These are phyloP conservation scores for Geotrupes spiniger DNA, from an alignment of 2,888 invertebrate genomes.

Conservation along the genomic window DNA sequence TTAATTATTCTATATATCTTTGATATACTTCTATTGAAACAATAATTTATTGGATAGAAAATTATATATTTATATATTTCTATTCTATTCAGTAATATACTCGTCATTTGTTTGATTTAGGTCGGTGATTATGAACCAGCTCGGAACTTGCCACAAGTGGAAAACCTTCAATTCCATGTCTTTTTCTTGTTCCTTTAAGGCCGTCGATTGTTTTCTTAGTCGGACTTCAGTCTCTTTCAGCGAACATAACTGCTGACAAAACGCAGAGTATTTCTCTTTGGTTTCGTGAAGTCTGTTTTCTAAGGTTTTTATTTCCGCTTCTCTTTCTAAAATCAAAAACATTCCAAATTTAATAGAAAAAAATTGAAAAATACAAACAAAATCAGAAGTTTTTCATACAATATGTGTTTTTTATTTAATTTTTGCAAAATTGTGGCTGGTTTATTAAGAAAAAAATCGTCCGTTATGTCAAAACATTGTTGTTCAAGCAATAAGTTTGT, in stretches of 20 bases:
- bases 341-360: no score
- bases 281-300: conserved; percentile 41
- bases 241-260: conserved; percentile 41
- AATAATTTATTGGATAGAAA: no score
- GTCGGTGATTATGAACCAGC: conserved; percentile 42
- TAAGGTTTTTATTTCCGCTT: conserved; percentile 45
- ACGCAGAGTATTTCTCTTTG: conserved; percentile 37
- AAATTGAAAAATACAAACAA: conserved; percentile 11
- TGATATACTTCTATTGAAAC: no score
- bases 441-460: no score
- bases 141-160: conserved; percentile 48
- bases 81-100: conserved; percentile 15
- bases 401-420: no score
- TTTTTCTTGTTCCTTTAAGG: conserved; percentile 41
- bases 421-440: no score
- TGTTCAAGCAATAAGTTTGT: no score
- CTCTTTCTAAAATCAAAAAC: no score
- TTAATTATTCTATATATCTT: no score
- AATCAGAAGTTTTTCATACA: no score
- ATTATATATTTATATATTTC: no score
- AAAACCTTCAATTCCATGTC: conserved; percentile 41
- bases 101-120: conserved; percentile 19
- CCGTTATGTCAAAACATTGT: no score
- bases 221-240: conserved; percentile 42
- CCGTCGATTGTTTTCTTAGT: conserved; percentile 39